Conservation (phyloP, 1,140 invertebrate genomes). For the Drosophila mauritiana region DNA sequence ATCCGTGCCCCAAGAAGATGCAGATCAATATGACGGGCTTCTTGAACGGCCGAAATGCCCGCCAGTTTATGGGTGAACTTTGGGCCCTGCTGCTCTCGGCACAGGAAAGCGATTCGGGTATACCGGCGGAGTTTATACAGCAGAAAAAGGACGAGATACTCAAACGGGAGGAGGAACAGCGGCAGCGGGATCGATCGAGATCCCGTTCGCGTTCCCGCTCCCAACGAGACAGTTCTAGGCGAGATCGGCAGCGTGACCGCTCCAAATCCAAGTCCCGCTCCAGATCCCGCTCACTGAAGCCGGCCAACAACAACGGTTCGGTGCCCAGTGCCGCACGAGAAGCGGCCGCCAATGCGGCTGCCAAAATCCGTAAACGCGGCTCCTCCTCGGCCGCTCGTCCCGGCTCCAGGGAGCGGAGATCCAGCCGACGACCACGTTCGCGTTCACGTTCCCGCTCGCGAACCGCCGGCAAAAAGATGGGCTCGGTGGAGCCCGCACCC, state of each 20-base stretch:
- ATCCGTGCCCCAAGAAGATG: constrained; percentile 98
- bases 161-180: constrained; percentile 88
- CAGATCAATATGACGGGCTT: constrained; percentile 99
- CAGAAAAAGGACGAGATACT: constrained; percentile 99
- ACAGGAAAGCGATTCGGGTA: constrained; percentile 96
- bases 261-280: constrained; percentile 60
- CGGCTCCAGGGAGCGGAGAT: constrained; percentile 49
- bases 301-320: constrained; percentile 63
- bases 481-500: constrained; percentile 70
- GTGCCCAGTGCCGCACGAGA: constrained; percentile 64
- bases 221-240: constrained; percentile 31
- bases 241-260: constrained; percentile 58
- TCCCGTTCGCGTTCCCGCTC: constrained; percentile 61
- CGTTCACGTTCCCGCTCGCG: constrained; percentile 44
- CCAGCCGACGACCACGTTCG: constrained; percentile 56
- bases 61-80: constrained; percentile 98
- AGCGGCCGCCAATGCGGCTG: constrained; percentile 73
- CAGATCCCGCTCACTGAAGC: constrained; percentile 43
- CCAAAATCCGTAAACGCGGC: constrained; percentile 68
- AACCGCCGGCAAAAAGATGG: constrained; percentile 76
- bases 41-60: constrained; percentile 98
- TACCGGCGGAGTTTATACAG: constrained; percentile 96
- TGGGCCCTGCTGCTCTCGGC: constrained; percentile 98
- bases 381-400: constrained; percentile 39
- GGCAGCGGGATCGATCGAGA: constrained; percentile 66